phyloP scores from a whole-genome alignment of 2,888 invertebrate genomes.

The Thera britannica region DNA sequence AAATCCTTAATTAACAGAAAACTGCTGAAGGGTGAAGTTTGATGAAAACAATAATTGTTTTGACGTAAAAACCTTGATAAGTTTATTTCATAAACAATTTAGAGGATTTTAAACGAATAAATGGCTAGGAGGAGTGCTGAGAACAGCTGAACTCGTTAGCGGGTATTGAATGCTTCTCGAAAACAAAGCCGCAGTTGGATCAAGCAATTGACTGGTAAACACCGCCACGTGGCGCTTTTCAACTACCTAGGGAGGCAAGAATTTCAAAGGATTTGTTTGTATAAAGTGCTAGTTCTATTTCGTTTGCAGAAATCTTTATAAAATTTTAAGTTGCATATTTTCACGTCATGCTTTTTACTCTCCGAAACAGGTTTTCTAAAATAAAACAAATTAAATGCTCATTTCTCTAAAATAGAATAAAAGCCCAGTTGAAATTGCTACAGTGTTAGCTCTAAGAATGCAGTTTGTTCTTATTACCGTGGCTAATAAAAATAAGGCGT shows the following conservation, averaged over 20 bases:
- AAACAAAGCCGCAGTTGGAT: conserved; percentile 62
- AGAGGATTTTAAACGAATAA: conserved; percentile 53
- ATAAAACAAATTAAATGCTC: not conserved
- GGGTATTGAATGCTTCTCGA: conserved; percentile 59
- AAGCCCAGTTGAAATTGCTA: conserved; percentile 28
- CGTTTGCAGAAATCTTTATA: not conserved
- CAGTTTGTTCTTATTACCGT: conserved; percentile 54
- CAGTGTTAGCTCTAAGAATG: conserved; percentile 48
- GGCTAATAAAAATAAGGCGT: conserved; percentile 58
- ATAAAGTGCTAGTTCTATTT: not conserved
- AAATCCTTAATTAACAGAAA: conserved; percentile 50
- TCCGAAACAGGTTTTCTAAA: not conserved
- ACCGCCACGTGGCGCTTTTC: conserved; percentile 29
- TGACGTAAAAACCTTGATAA: conserved; percentile 50
- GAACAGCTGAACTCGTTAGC: conserved; percentile 61
- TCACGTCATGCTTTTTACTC: not conserved
- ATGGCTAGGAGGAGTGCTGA: conserved; percentile 34
- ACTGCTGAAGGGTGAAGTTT: conserved; percentile 51
- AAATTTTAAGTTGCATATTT: not conserved
- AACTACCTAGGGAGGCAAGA: conserved; percentile 8
- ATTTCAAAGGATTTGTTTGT: not conserved
- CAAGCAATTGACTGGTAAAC: conserved; percentile 55
- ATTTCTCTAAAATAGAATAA: conserved; percentile 4
- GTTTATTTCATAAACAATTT: conserved; percentile 63
- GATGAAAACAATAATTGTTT: conserved; percentile 62